These are phyloP conservation scores for Eudasyphora cyanicolor DNA, from an alignment of 2,888 invertebrate genomes.

Conservation along the genomic window DNA sequence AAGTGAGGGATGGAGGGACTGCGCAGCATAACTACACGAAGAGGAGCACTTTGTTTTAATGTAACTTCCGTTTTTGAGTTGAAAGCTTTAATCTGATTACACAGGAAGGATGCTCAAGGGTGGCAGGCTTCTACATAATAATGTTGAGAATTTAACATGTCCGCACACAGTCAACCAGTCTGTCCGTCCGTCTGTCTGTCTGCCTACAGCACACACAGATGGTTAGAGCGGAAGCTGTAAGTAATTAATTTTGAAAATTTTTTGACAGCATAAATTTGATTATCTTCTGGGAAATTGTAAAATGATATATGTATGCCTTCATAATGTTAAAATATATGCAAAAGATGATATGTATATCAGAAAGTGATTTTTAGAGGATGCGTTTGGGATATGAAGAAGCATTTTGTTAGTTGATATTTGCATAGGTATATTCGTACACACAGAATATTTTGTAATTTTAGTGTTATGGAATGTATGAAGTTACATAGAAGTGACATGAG, in stretches of 20 bases:
- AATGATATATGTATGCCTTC: conserved; percentile 15
- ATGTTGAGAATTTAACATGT: conserved; percentile 27
- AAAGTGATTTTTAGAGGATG: neutral
- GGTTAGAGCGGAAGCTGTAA: conserved; percentile 25
- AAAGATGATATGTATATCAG: neutral
- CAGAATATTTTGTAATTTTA: no score
- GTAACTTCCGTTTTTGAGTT: conserved; percentile 35
- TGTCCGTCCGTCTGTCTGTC: no score
- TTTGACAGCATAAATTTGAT: conserved; percentile 35
- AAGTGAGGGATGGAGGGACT: neutral
- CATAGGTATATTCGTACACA: no score
- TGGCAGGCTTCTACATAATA: conserved; percentile 20
- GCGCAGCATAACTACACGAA: conserved; percentile 7
- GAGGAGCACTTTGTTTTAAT: conserved; percentile 35
- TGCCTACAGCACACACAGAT: no score
- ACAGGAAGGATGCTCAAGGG: neutral
- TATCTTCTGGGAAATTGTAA: conserved; percentile 14
- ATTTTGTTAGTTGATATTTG: neutral
- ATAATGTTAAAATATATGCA: neutral
- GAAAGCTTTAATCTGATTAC: conserved; percentile 36
- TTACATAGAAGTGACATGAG: no score
- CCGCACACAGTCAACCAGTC: no score
- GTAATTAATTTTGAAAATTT: conserved; percentile 32
- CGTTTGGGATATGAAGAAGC: neutral
- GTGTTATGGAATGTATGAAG: no score